These are phyloP conservation scores for Ammodytes dubius DNA, from an alignment of 2,113 vertebrate species.

Conservation along the genomic window DNA sequence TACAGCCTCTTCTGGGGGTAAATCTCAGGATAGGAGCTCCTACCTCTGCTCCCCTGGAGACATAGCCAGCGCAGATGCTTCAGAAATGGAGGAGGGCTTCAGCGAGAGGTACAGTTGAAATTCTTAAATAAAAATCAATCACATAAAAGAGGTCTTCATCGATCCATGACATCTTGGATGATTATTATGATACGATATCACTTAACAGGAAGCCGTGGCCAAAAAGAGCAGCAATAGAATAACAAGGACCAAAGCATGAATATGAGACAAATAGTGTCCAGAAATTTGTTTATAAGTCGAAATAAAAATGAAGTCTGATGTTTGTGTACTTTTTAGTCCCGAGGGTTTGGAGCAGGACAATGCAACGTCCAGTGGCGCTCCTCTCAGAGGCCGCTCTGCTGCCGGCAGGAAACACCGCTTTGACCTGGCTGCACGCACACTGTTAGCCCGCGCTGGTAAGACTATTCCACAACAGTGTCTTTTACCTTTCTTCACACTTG, in stretches of 20 bases:
- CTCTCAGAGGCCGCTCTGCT: constrained; percentile 88
- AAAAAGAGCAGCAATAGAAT: not conserved
- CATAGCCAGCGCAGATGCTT: constrained; percentile 89
- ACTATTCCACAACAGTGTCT: not conserved
- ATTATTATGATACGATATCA: not conserved
- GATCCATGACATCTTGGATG: not conserved
- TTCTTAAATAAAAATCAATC: not conserved
- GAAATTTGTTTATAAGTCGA: not conserved
- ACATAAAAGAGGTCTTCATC: not conserved
- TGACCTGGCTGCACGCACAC: constrained; percentile 93
- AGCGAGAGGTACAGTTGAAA: constrained; percentile 88
- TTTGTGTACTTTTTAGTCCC: constrained; percentile 80
- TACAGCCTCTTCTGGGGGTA: constrained; percentile 81
- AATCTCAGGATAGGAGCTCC: constrained; percentile 87
- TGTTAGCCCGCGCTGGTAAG: constrained; percentile 96
- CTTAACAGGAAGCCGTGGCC: not conserved
- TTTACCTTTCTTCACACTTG: not conserved
- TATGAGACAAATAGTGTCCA: not conserved
- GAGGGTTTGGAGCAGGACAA: constrained; percentile 94
- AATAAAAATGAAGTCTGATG: not conserved
- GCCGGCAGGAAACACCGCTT: constrained; percentile 94
- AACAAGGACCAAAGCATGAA: not conserved
- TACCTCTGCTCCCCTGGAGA: constrained; percentile 92
- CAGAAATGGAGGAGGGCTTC: constrained; percentile 96
- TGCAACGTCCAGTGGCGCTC: constrained; percentile 87